A percentile compares a stretch with the other conserved stretches of the same genome.
Evolutionary conservation across 2,888 invertebrate genomes (phyloP).

Genomic region (Tricholauxania praeusta): DNA sequence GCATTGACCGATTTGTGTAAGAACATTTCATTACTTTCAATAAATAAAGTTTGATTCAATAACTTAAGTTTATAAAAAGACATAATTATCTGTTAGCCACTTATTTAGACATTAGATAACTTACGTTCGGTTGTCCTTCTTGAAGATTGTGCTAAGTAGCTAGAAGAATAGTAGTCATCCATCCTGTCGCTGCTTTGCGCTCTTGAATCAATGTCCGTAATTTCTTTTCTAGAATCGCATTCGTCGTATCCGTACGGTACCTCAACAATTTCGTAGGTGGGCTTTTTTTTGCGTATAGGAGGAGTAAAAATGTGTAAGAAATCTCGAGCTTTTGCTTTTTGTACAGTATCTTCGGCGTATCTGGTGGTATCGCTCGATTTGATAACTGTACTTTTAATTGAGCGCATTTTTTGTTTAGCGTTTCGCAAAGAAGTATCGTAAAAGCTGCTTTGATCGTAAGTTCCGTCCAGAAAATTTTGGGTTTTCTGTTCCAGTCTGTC

Average conservation of each 20-base stretch:
- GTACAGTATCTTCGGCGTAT: slow-evolving; percentile 67
- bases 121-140: slow-evolving; percentile 69
- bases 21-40: no score
- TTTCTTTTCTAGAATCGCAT: slow-evolving; percentile 62
- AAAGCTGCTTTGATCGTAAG: slow-evolving; percentile 60
- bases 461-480: slow-evolving; percentile 65
- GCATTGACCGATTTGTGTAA: no score
- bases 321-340: slow-evolving; percentile 67
- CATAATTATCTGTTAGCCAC: no score
- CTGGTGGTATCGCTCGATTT: slow-evolving; percentile 66
- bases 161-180: slow-evolving; percentile 67
- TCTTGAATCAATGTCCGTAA: slow-evolving; percentile 60
- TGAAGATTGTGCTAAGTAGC: slow-evolving; percentile 73
- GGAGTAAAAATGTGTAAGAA: slow-evolving; percentile 67
- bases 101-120: slow-evolving; percentile 42
- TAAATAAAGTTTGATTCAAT: no score
- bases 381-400: slow-evolving; percentile 65
- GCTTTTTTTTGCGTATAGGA: slow-evolving; percentile 61
- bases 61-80: no score
- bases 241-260: slow-evolving; percentile 58
- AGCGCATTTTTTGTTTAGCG: slow-evolving; percentile 67
- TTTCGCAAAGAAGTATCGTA: slow-evolving; percentile 64
- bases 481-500: slow-evolving; percentile 67
- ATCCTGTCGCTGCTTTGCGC: slow-evolving; percentile 60
- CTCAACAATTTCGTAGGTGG: slow-evolving; percentile 66